These are phyloP conservation scores for Pelodytes ibericus DNA, from an alignment of 2,797 vertebrate species.

Conservation along the genomic window DNA sequence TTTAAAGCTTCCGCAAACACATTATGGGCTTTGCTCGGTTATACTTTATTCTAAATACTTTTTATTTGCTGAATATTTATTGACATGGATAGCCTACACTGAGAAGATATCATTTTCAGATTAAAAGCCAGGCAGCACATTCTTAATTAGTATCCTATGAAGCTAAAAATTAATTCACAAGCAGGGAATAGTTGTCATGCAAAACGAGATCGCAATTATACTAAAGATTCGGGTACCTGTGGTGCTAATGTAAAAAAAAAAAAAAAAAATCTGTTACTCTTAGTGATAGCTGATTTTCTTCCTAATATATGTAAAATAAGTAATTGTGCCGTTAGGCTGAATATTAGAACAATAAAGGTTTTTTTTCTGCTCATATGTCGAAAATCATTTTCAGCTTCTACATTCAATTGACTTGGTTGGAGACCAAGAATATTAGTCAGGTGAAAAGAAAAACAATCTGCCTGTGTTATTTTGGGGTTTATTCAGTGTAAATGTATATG, in stretches of 20 bases:
- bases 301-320: constrained; percentile 53
- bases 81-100: constrained; percentile 47
- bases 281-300: constrained; percentile 51
- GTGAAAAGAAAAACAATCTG: constrained; percentile 15
- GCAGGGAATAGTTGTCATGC: constrained; percentile 56
- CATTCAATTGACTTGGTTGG: constrained; percentile 45
- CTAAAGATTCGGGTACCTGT: constrained; percentile 51
- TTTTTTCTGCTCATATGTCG: constrained; percentile 9
- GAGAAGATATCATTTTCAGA: constrained; percentile 57
- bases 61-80: constrained; percentile 51
- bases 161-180: constrained; percentile 54
- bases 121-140: constrained; percentile 51
- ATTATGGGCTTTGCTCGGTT: constrained; percentile 3
- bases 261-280: constrained; percentile 46
- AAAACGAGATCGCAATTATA: constrained; percentile 53
- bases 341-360: constrained; percentile 45
- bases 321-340: constrained; percentile 48
- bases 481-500: not conserved
- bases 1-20: constrained; percentile 21
- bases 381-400: constrained; percentile 34
- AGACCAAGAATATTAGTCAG: constrained; percentile 31
- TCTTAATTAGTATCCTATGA: constrained; percentile 55
- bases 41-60: constrained; percentile 37
- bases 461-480: not conserved
- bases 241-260: constrained; percentile 53